Conservation (phyloP, 2,888 invertebrate species). For the Folsomia manolachei region DNA sequence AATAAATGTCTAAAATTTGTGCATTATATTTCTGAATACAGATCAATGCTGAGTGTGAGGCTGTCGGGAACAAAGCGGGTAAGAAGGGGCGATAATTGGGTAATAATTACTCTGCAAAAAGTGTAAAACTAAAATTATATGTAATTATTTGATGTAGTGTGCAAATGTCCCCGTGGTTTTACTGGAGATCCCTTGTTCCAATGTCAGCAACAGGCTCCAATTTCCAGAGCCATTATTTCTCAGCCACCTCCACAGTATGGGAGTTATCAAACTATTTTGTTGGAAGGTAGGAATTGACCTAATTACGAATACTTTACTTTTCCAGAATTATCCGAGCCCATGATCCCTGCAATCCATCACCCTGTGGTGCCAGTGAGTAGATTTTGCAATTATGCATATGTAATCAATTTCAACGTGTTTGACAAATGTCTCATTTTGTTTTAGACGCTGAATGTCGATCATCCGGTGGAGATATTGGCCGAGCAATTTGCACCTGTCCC, state of each 20-base stretch:
- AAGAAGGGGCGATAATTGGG: not conserved
- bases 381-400: not conserved
- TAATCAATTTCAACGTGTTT: not conserved
- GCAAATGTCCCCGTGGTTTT: constrained; percentile 41
- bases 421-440: constrained; percentile 53
- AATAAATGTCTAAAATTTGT: not conserved
- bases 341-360: constrained; percentile 59
- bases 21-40: not conserved
- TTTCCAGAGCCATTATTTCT: constrained; percentile 47
- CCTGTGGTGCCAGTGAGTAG: constrained; percentile 62
- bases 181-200: constrained; percentile 47
- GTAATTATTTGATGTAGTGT: constrained; percentile 21
- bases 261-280: not conserved
- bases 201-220: constrained; percentile 45
- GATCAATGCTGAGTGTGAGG: not conserved
- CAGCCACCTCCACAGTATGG: constrained; percentile 46
- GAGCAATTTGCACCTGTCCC: constrained; percentile 76
- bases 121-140: not conserved
- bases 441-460: constrained; percentile 72
- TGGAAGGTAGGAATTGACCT: too few species aligned
- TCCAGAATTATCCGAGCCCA: constrained; percentile 24
- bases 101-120: not conserved
- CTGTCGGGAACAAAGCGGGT: not conserved
- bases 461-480: constrained; percentile 56
- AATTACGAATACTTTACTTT: too few species aligned